These are phyloP conservation scores for Parnassius mnemosyne DNA, from an alignment of 2,888 invertebrate species.

Conservation along the genomic window DNA sequence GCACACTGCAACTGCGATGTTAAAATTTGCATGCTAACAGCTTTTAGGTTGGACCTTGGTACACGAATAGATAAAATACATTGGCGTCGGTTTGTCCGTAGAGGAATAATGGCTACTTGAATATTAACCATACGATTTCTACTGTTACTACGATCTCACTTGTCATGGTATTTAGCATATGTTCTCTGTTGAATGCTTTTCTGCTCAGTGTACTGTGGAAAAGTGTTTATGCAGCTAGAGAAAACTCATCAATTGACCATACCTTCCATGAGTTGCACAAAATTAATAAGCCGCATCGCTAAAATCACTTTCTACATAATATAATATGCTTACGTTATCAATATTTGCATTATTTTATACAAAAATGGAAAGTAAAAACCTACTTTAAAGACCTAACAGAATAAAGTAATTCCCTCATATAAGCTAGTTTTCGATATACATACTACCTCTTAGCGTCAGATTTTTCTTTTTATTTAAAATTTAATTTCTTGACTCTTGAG, in stretches of 20 bases:
- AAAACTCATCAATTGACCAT: slow-evolving; percentile 5
- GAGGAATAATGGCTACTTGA: slow-evolving; percentile 25
- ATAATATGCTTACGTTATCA: too few relatives aligned
- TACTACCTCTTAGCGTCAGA: too few relatives aligned
- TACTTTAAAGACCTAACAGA: too few relatives aligned
- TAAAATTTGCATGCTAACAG: slow-evolving; percentile 38
- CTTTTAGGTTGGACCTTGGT: slow-evolving; percentile 28
- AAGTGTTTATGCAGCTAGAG: slow-evolving; percentile 13
- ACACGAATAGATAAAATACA: slow-evolving; percentile 27
- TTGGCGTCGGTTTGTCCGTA: slow-evolving; percentile 3
- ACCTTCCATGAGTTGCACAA: too few relatives aligned
- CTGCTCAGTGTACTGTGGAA: slow-evolving; percentile 5
- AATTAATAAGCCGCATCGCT: too few relatives aligned
- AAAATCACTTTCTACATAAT: too few relatives aligned
- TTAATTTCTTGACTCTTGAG: too few relatives aligned
- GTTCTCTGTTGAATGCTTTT: slow-evolving; percentile 13
- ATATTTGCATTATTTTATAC: too few relatives aligned
- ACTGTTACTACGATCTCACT: slow-evolving; percentile 25
- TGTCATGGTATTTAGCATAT: slow-evolving; percentile 25
- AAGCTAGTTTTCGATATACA: too few relatives aligned
- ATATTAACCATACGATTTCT: slow-evolving; percentile 29
- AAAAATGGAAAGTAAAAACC: too few relatives aligned
- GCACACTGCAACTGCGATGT: slow-evolving; percentile 28
- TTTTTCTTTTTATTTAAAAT: too few relatives aligned
- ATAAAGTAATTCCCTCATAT: too few relatives aligned